Evolutionary conservation across 2,797 vertebrate species (phyloP).

Genomic region (Agapornis canus): DNA sequence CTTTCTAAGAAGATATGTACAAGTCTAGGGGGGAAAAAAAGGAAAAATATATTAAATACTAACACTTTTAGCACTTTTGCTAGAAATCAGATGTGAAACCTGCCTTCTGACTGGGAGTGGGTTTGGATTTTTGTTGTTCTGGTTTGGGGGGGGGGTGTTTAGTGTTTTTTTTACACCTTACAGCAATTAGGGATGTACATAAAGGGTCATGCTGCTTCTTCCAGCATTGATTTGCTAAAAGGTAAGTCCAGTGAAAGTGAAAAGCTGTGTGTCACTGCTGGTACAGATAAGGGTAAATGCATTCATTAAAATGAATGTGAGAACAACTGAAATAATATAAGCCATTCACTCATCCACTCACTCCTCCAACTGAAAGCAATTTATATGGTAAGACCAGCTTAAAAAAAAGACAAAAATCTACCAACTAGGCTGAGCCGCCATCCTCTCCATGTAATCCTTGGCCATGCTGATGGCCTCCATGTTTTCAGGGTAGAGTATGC

Average conservation of each 20-base stretch:
- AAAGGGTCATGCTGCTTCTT: background rate
- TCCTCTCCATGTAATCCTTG: constrained; percentile 98
- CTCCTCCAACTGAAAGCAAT: background rate
- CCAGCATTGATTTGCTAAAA: background rate
- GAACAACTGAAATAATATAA: background rate
- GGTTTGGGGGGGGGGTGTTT: background rate
- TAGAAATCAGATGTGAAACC: background rate
- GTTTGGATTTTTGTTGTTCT: background rate
- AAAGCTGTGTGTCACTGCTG: background rate
- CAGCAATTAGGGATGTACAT: background rate
- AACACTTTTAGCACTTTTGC: background rate
- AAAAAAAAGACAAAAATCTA: constrained; percentile 87
- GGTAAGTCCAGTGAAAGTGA: background rate
- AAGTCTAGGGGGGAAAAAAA: background rate
- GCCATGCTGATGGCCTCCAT: constrained; percentile 88
- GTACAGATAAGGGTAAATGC: background rate
- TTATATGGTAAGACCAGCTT: constrained; percentile 50
- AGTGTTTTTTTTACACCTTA: background rate
- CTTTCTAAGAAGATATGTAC: background rate
- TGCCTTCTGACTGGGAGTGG: background rate
- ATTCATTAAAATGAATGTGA: background rate
- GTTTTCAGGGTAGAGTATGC: constrained; percentile 92
- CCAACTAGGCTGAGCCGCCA: constrained; percentile 99
- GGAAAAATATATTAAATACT: background rate
- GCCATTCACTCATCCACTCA: background rate